phyloP scores from a whole-genome alignment of 2,888 invertebrate genomes.

The Caenorhabditis drosophilae region DNA sequence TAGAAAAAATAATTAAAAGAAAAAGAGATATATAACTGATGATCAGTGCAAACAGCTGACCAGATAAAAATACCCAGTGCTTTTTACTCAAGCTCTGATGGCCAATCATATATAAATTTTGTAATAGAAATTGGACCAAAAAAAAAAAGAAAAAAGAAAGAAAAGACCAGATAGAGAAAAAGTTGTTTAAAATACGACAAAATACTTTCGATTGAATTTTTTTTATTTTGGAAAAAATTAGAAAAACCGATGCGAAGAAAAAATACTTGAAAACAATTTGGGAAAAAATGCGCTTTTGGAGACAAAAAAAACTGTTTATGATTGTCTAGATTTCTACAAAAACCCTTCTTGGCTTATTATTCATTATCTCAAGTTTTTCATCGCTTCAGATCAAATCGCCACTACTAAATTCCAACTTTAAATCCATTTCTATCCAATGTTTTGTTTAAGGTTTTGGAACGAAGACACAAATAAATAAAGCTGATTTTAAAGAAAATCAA shows the following conservation, averaged over 20 bases:
- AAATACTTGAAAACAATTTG: slow-evolving; percentile 6
- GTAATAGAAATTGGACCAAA: neutral
- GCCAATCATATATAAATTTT: slow-evolving; percentile 26
- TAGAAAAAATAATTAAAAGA: slow-evolving; percentile 3
- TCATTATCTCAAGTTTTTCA: slow-evolving; percentile 38
- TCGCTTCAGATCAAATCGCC: slow-evolving; percentile 9
- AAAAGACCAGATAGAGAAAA: slow-evolving; percentile 4
- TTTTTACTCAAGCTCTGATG: slow-evolving; percentile 22
- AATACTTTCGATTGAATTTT: slow-evolving; percentile 6
- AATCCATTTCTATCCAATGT: too few relatives aligned
- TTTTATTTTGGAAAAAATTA: slow-evolving; percentile 4
- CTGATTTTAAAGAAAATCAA: too few relatives aligned
- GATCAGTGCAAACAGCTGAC: slow-evolving; percentile 42
- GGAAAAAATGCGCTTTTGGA: slow-evolving; percentile 1
- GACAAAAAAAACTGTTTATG: slow-evolving; percentile 35
- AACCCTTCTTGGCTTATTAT: slow-evolving; percentile 6
- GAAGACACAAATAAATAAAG: too few relatives aligned
- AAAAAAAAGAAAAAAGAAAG: slow-evolving; percentile 9
- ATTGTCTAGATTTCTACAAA: slow-evolving; percentile 34
- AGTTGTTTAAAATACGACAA: neutral
- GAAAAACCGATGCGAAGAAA: neutral
- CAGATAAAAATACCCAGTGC: slow-evolving; percentile 5
- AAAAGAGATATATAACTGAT: slow-evolving; percentile 4
- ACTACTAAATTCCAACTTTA: neutral
- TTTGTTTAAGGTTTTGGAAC: too few relatives aligned